phyloP scores from a whole-genome alignment of 1,140 invertebrate genomes.

The Trichonephila inaurata region DNA sequence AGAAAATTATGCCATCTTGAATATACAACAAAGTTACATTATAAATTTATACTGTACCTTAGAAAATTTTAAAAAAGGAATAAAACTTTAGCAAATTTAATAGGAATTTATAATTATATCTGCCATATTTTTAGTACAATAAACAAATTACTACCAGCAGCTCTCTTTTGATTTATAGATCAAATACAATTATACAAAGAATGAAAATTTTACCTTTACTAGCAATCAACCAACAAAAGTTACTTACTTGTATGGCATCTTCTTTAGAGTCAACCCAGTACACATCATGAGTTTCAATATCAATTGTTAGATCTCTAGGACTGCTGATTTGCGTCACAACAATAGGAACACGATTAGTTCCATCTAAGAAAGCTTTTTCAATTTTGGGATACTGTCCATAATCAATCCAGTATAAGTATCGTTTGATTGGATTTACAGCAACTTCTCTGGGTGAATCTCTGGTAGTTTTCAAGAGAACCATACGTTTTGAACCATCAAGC shows the following conservation, averaged over 20 bases:
- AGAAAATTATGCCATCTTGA: no score
- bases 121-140: no score
- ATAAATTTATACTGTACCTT: no score
- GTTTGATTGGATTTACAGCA: constrained; percentile 97
- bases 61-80: no score
- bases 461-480: constrained; percentile 94
- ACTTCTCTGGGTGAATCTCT: constrained; percentile 96
- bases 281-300: constrained; percentile 95
- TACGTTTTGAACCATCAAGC: constrained; percentile 93
- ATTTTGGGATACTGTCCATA: constrained; percentile 98
- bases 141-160: no score
- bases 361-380: constrained; percentile 93
- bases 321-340: constrained; percentile 94
- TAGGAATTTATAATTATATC: no score
- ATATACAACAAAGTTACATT: no score
- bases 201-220: not conserved
- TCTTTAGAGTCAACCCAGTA: constrained; percentile 98
- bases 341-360: constrained; percentile 91
- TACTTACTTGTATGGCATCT: constrained; percentile 92
- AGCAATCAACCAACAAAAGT: not conserved
- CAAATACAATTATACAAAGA: not conserved
- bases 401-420: constrained; percentile 98
- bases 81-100: no score
- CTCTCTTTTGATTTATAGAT: no score
- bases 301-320: constrained; percentile 95